Base-by-base conservation (phyloP, 2,888 invertebrate genomes). In the Augiades crinisus region DNA sequence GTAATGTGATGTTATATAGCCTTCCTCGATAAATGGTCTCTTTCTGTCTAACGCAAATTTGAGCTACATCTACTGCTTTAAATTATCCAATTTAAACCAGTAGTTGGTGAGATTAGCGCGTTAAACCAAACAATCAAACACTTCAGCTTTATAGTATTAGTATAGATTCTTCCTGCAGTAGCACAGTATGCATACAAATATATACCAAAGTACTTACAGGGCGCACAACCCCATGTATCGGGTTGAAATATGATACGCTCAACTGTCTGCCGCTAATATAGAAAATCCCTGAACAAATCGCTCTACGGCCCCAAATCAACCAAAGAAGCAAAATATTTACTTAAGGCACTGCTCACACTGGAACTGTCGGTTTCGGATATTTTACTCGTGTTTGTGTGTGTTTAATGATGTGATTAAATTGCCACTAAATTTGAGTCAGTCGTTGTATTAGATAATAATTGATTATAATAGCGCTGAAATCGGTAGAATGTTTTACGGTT, bases 291-390 rank as follows among this genome's bases (percentile, higher is more conserved):
- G 22, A 72, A 68, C 67, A 70, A 66, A 70, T 62, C 51, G 56
- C 44, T 54, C 50, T 53, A 47, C 61, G 67, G 12, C 68, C 65
- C 66, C 59, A 67, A 79, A 76, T 75, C 77, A 80, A 76, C 78
- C 72, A 59, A 72, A 64, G 63, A 68, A 68, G 33, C 40, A 41
- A 40, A 49, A 49, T 49, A 49, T 49, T 49, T 49, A 41, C 33
- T 49, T 41, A 49, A 13, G 41, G 49, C 33, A 5, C 6, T 7
- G 24, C 24, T 7, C 41, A 41, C 41, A 41, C 40, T 5, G 24
- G 6, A 16, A 16, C 7, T 13, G 10, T n/a, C n/a, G n/a, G n/a
- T 24, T 21, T 31, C 13, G 8, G 14, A 27, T 27, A 3, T 17
- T 37, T 38, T 47, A 19, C 13, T 24, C 27, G 7, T 33, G 12